Conservation (phyloP, 2,888 invertebrate species). For the Apotomis betuletana region DNA sequence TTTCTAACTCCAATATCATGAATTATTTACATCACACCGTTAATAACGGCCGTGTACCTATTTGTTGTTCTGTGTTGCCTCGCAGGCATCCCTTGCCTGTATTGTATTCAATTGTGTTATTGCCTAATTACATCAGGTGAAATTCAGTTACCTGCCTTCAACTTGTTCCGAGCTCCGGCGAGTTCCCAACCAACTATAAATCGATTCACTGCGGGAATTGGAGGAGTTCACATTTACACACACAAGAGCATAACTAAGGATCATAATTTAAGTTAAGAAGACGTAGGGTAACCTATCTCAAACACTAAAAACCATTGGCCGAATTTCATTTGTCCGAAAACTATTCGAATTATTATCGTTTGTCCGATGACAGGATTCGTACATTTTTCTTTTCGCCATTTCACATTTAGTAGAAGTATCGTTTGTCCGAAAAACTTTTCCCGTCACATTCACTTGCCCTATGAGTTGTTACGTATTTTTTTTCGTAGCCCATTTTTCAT, state of each 20-base stretch:
- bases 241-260: neutral
- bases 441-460: too few species aligned
- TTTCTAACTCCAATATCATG: slow-evolving; percentile 71
- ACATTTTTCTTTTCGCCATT: too few species aligned
- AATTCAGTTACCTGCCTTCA: slow-evolving; percentile 39
- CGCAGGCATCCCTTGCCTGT: slow-evolving; percentile 46
- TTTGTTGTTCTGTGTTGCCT: slow-evolving; percentile 60
- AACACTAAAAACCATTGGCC: too few species aligned
- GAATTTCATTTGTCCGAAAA: too few species aligned
- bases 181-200: slow-evolving; percentile 38
- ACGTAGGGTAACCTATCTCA: too few species aligned
- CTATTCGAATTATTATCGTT: too few species aligned
- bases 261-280: too few species aligned
- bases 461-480: too few species aligned
- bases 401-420: too few species aligned
- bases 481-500: too few species aligned
- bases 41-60: slow-evolving; percentile 58
- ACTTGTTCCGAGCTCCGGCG: slow-evolving; percentile 36
- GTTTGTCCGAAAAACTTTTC: too few species aligned
- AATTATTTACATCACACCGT: slow-evolving; percentile 66
- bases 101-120: slow-evolving; percentile 40
- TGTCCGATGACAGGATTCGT: too few species aligned
- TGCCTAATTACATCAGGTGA: slow-evolving; percentile 41
- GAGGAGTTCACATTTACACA: slow-evolving; percentile 13
- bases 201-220: slow-evolving; percentile 29